phyloP scores from a whole-genome alignment of 1,140 invertebrate species.

The Cherax quadricarinatus region DNA sequence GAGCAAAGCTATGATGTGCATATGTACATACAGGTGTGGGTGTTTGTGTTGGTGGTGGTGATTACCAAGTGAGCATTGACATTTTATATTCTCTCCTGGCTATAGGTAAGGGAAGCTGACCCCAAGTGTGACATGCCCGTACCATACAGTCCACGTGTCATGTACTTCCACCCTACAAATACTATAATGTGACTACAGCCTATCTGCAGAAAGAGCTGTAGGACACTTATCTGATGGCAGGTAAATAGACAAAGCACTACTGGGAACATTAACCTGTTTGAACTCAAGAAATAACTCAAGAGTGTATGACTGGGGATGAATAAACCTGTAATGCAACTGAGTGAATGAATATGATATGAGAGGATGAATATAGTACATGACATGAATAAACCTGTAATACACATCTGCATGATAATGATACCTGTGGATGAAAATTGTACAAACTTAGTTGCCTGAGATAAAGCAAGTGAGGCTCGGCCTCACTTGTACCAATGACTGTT shows the following conservation, averaged over 20 bases:
- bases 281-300: conserved; percentile 27
- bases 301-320: conserved; percentile 58
- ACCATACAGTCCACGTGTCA: neutral
- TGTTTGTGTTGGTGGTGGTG: conserved; percentile 3
- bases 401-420: conserved; percentile 35
- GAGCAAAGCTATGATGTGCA: neutral
- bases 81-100: conserved; percentile 19
- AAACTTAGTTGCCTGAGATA: conserved; percentile 65
- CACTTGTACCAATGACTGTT: conserved; percentile 61
- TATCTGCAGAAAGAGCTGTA: neutral
- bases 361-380: conserved; percentile 55
- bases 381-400: conserved; percentile 65
- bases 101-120: conserved; percentile 36
- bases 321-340: conserved; percentile 59
- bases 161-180: conserved; percentile 9
- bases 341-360: conserved; percentile 42
- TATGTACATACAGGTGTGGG: neutral
- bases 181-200: neutral
- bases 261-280: conserved; percentile 35
- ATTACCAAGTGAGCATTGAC: conserved; percentile 41
- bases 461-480: conserved; percentile 43
- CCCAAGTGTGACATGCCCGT: conserved; percentile 54
- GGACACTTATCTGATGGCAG: conserved; percentile 22
- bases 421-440: conserved; percentile 66
- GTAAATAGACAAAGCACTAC: conserved; percentile 23